Percentiles rank a stretch among this genome's conserved stretches.
phyloP scores from a whole-genome alignment of 2,113 vertebrate genomes.

The Myrmecophaga tridactyla region DNA sequence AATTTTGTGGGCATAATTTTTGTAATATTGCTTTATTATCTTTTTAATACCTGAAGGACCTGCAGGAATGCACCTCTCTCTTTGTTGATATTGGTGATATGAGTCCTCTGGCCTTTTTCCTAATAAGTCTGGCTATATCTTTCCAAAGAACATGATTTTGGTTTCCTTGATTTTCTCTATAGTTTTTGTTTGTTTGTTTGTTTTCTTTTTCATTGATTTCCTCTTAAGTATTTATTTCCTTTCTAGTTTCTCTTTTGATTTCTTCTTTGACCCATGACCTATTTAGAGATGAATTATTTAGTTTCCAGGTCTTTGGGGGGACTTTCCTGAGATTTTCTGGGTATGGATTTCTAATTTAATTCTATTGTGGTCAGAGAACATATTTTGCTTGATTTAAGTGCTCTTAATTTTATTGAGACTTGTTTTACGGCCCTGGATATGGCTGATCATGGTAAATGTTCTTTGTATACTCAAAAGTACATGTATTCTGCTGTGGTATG shows the following conservation, averaged over 20 bases:
- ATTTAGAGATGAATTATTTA: neutral
- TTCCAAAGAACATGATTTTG: neutral
- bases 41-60: neutral
- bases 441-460: neutral
- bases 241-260: neutral
- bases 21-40: neutral
- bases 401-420: neutral
- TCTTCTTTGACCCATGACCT: neutral
- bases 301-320: neutral
- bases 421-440: neutral
- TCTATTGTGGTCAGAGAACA: neutral
- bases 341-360: conserved; percentile 2
- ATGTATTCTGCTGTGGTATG: neutral
- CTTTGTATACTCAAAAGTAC: neutral
- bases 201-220: neutral
- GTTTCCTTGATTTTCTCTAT: neutral
- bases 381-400: neutral
- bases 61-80: neutral
- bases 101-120: neutral
- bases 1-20: neutral
- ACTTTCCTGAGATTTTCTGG: neutral
- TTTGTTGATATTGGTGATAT: neutral
- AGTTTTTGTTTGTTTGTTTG: neutral
- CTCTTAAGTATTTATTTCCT: neutral
- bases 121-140: neutral